A percentile compares a stretch with the other conserved stretches of the same genome.
These are phyloP conservation scores for Aleiodes leptofemur DNA, from an alignment of 2,888 invertebrate species.

Conservation along the genomic window DNA sequence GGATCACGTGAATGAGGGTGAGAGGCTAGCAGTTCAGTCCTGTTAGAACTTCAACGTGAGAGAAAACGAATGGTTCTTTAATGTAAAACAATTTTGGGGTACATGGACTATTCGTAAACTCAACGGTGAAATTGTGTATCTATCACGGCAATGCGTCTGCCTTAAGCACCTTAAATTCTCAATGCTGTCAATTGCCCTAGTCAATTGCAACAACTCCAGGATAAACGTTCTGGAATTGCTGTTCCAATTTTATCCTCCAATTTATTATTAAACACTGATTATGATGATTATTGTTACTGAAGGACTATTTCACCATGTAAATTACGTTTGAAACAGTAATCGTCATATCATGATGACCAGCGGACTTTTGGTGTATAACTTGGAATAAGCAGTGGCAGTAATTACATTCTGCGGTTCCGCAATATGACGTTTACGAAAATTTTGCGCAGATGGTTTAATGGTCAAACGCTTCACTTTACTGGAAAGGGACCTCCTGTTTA, in stretches of 20 bases:
- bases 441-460: slow-evolving; percentile 19
- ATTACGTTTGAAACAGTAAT: slow-evolving; percentile 26
- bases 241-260: not conserved
- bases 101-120: too few species aligned
- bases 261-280: slow-evolving; percentile 3
- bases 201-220: not conserved
- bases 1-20: slow-evolving; percentile 28
- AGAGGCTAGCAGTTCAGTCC: not conserved
- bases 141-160: not conserved
- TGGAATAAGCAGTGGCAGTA: slow-evolving; percentile 29
- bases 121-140: too few species aligned
- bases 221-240: too few species aligned
- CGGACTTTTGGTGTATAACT: slow-evolving; percentile 22
- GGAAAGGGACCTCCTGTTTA: slow-evolving; percentile 10
- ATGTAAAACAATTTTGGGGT: slow-evolving; percentile 36
- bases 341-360: not conserved
- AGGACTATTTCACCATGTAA: slow-evolving; percentile 12
- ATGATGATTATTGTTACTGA: slow-evolving; percentile 9
- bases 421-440: slow-evolving; percentile 16
- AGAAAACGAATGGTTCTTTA: slow-evolving; percentile 50
- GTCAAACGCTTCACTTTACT: not conserved
- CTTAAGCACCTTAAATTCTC: not conserved
- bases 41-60: slow-evolving; percentile 44
- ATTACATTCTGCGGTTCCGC: slow-evolving; percentile 13
- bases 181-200: too few species aligned